Evolutionary conservation across 2,888 invertebrate species (phyloP).

Genomic region (Kryphioiulus occultus): DNA sequence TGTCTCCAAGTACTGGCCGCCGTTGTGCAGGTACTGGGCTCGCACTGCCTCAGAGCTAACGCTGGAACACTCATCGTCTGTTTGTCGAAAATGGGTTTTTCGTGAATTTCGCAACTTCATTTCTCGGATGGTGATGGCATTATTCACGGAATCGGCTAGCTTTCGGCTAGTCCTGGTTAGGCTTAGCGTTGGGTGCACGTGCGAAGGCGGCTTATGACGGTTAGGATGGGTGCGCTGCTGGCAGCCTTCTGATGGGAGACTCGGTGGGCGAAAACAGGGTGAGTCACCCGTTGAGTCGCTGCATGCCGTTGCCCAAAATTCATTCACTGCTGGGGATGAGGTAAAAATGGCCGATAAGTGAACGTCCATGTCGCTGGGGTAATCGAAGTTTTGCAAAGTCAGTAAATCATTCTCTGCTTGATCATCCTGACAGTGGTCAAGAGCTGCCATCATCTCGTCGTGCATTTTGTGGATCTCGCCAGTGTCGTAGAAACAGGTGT

Average conservation of each 20-base stretch:
- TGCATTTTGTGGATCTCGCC: neutral
- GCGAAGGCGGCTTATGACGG: neutral
- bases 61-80: neutral
- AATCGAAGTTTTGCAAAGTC: neutral
- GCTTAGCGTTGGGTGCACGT: neutral
- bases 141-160: conserved; percentile 27
- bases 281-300: neutral
- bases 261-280: conserved; percentile 11
- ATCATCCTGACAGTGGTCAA: neutral
- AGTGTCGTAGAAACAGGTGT: neutral
- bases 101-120: conserved; percentile 39
- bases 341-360: neutral
- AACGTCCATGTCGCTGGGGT: neutral
- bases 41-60: neutral
- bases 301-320: neutral
- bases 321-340: neutral
- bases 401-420: neutral
- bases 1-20: conserved; percentile 17
- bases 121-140: conserved; percentile 33
- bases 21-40: conserved; percentile 33
- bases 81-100: neutral
- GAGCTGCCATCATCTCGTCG: conserved; percentile 2
- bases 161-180: neutral
- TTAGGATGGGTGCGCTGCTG: neutral
- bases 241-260: conserved; percentile 20